phyloP scores from a whole-genome alignment of 2,797 vertebrate species.

The Gastrophryne carolinensis region DNA sequence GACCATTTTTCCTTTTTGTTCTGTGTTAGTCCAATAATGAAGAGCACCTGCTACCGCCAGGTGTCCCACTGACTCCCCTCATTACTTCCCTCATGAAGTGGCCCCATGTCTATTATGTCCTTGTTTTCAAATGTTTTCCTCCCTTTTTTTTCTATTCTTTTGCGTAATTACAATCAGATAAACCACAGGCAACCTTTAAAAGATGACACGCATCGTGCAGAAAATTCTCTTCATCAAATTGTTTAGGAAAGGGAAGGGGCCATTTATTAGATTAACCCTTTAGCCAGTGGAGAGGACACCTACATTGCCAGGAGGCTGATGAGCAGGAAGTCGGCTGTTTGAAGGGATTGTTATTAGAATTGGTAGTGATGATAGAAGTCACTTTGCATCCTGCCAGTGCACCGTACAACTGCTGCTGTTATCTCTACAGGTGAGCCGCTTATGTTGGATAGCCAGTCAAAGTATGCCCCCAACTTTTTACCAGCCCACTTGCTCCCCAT shows the following conservation, averaged over 20 bases:
- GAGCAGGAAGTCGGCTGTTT: neutral
- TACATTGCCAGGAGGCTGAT: neutral
- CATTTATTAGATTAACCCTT: constrained; percentile 11
- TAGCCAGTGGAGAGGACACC: too few relatives aligned
- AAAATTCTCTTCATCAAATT: constrained; percentile 25
- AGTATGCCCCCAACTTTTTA: too few relatives aligned
- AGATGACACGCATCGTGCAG: constrained; percentile 23
- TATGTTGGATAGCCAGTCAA: too few relatives aligned
- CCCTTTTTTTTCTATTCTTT: neutral
- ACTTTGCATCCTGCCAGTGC: too few relatives aligned
- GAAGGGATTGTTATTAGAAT: too few relatives aligned
- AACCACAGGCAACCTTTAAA: constrained; percentile 44
- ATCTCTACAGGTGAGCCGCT: too few relatives aligned
- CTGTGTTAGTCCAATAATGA: constrained; percentile 34
- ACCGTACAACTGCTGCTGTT: too few relatives aligned
- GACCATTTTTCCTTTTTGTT: constrained; percentile 14
- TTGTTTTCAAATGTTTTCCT: constrained; percentile 13
- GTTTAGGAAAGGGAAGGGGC: neutral
- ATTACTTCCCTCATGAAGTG: constrained; percentile 27
- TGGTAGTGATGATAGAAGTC: too few relatives aligned
- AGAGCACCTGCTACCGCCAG: constrained; percentile 19
- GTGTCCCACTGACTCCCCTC: constrained; percentile 38
- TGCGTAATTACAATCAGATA: constrained; percentile 48
- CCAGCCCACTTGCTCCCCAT: too few relatives aligned
- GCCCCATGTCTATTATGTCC: constrained; percentile 4